Evolutionary conservation across 2,113 vertebrate genomes (phyloP).

Genomic region (Sinocyclocheilus maitianheensis): DNA sequence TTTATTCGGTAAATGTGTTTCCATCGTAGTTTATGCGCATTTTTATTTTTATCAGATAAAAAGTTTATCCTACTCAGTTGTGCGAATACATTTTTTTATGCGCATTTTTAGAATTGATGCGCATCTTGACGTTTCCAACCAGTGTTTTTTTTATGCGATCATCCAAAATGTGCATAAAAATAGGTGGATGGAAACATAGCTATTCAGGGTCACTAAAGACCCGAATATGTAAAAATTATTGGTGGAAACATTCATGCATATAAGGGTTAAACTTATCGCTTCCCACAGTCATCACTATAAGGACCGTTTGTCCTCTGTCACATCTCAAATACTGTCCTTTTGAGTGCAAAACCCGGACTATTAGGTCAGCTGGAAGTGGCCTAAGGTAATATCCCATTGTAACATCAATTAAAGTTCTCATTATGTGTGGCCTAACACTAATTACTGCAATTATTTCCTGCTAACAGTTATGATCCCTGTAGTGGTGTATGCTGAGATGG

Average conservation of each 20-base stretch:
- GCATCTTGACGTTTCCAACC: no score
- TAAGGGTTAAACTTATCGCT: not conserved
- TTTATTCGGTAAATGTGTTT: no score
- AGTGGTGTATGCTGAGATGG: not conserved
- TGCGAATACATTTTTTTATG: no score
- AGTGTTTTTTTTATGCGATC: no score
- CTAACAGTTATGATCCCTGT: constrained; percentile 50
- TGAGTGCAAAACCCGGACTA: constrained; percentile 10
- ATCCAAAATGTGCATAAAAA: no score
- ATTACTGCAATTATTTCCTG: constrained; percentile 54
- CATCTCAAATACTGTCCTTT: constrained; percentile 6
- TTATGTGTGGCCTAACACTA: constrained; percentile 53
- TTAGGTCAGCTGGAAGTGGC: constrained; percentile 50
- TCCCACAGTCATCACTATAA: not conserved
- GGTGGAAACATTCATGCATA: not conserved
- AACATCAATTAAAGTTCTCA: constrained; percentile 56
- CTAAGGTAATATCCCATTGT: constrained; percentile 53
- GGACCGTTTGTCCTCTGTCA: constrained; percentile 20
- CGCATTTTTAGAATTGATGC: no score
- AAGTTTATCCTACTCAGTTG: no score
- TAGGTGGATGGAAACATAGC: no score
- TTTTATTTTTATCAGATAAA: no score
- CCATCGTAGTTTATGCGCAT: no score
- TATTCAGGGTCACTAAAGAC: not conserved
- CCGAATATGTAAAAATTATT: not conserved